A percentile compares a stretch with the other conserved stretches of the same genome.
Evolutionary conservation across 2,797 vertebrate genomes (phyloP).

Genomic region (Ptychobarbus kaznakovi): DNA sequence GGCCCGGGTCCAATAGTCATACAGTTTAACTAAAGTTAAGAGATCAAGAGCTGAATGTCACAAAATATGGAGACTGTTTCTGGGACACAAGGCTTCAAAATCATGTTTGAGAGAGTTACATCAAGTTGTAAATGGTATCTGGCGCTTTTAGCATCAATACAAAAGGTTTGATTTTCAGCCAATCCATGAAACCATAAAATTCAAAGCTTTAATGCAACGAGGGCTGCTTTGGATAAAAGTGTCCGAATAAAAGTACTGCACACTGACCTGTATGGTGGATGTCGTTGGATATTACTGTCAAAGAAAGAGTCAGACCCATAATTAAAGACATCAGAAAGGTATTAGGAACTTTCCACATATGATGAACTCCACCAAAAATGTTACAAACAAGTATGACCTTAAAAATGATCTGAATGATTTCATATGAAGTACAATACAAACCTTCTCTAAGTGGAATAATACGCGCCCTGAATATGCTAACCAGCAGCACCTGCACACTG

Average conservation of each 20-base stretch:
- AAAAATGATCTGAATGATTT: constrained; percentile 19
- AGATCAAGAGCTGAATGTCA: background rate
- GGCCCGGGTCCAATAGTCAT: background rate
- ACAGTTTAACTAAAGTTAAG: constrained; percentile 16
- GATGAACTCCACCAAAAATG: constrained; percentile 9
- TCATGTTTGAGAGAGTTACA: background rate
- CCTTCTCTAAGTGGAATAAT: constrained; percentile 14
- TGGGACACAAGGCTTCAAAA: background rate
- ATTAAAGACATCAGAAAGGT: constrained; percentile 22
- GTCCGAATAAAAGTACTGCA: background rate
- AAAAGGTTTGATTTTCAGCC: background rate
- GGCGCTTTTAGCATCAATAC: background rate
- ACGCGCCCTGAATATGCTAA: constrained; percentile 10
- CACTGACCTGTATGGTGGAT: background rate
- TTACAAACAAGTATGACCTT: constrained; percentile 8
- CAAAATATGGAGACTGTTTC: background rate
- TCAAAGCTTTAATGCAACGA: background rate
- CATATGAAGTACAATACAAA: constrained; percentile 10
- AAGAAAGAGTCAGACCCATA: constrained; percentile 4
- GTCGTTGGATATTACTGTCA: background rate
- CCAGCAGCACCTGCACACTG: constrained; percentile 31
- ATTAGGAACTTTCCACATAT: constrained; percentile 19
- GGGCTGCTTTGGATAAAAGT: background rate
- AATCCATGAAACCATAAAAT: background rate
- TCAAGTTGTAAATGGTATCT: background rate